Evolutionary conservation across 1,140 invertebrate genomes (phyloP).

Genomic region (Lerema accius): DNA sequence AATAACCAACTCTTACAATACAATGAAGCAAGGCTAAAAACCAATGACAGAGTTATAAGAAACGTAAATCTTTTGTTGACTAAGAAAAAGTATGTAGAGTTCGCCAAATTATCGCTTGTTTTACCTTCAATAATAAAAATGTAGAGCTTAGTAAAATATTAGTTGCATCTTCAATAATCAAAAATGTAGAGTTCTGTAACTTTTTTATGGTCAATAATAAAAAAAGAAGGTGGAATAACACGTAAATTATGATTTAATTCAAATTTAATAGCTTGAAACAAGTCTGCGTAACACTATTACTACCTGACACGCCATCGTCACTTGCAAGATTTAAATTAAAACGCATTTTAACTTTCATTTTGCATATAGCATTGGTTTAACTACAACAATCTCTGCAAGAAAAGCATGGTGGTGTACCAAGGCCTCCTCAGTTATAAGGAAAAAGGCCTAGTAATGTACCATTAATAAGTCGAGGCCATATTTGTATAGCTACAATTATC

Average conservation of each 20-base stretch:
- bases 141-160: not conserved
- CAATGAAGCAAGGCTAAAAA: conserved; percentile 17
- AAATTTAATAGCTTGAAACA: not conserved
- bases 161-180: not conserved
- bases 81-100: too few species aligned
- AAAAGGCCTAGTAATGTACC: too few species aligned
- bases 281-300: not conserved
- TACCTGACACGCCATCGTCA: conserved; percentile 2
- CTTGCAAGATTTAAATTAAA: not conserved
- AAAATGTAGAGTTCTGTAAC: not conserved
- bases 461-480: too few species aligned
- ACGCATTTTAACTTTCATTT: not conserved
- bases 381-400: too few species aligned
- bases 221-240: not conserved
- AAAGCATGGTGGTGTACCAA: too few species aligned
- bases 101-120: too few species aligned
- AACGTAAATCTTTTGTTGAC: not conserved
- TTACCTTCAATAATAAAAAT: not conserved
- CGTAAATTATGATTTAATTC: not conserved
- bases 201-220: conserved; percentile 37
- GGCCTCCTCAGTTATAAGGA: too few species aligned
- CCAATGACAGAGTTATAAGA: conserved; percentile 1
- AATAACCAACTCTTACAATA: conserved; percentile 17
- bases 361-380: too few species aligned
- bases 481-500: too few species aligned